These are phyloP conservation scores for Neogobius melanostomus DNA, from an alignment of 2,113 vertebrate genomes.

Conservation along the genomic window DNA sequence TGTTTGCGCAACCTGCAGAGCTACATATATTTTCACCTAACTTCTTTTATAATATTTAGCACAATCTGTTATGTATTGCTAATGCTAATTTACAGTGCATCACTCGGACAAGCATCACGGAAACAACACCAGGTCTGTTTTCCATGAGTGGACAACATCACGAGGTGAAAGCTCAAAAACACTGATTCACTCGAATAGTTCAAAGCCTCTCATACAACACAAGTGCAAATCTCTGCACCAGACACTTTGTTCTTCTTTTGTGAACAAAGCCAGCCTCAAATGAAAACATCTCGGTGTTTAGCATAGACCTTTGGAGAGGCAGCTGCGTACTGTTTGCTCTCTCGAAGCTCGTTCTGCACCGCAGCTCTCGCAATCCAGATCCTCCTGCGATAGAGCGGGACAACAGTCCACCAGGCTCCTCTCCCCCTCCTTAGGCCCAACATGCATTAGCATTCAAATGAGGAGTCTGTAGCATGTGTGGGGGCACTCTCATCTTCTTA, in stretches of 20 bases:
- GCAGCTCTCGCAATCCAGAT: constrained; percentile 55
- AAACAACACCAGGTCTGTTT: too few relatives aligned
- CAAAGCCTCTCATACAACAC: too few relatives aligned
- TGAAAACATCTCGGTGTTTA: constrained; percentile 34
- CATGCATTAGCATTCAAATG: constrained; percentile 75
- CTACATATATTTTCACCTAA: too few relatives aligned
- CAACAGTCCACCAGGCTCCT: constrained; percentile 48
- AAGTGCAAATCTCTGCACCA: too few relatives aligned
- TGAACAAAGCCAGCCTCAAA: constrained; percentile 21
- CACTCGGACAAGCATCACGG: too few relatives aligned
- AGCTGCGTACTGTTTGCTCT: constrained; percentile 20
- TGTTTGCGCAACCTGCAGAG: too few relatives aligned
- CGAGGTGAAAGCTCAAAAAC: too few relatives aligned
- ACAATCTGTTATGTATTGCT: too few relatives aligned
- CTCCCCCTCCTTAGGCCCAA: constrained; percentile 42
- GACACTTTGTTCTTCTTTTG: constrained; percentile 5
- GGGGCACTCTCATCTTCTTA: neutral
- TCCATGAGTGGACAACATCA: too few relatives aligned
- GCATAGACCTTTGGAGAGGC: constrained; percentile 13
- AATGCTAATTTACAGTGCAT: too few relatives aligned
- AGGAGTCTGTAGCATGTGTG: constrained; percentile 41
- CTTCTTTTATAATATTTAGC: too few relatives aligned
- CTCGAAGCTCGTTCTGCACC: constrained; percentile 43
- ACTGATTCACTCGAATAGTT: too few relatives aligned
- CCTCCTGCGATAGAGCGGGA: constrained; percentile 53